phyloP scores from a whole-genome alignment of 2,113 vertebrate genomes.

The Eira barbara region DNA sequence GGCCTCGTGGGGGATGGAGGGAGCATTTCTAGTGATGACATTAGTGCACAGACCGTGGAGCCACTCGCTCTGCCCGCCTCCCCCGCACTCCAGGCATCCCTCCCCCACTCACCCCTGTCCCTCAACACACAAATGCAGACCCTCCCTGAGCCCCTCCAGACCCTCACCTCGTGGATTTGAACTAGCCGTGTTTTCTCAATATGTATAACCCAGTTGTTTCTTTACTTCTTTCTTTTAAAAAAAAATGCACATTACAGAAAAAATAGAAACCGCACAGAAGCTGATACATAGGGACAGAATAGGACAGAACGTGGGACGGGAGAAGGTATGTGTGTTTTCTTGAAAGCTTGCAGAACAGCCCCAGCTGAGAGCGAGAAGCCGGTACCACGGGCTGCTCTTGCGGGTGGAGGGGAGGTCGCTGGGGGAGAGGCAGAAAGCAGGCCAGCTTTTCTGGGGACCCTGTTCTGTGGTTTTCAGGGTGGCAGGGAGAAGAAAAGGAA shows the following conservation, averaged over 20 bases:
- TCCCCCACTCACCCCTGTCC: neutral
- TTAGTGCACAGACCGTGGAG: fast-evolving
- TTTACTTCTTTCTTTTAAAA: neutral
- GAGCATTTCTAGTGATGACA: neutral
- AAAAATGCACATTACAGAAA: neutral
- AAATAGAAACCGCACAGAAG: neutral
- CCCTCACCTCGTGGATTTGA: fast-evolving
- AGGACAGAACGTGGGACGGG: neutral
- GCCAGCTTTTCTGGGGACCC: fast-evolving
- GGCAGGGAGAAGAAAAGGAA: fast-evolving
- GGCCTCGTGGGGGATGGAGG: neutral
- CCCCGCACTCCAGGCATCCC: fast-evolving
- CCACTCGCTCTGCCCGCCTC: fast-evolving
- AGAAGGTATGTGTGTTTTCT: fast-evolving
- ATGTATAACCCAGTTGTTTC: neutral
- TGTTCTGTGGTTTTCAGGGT: neutral
- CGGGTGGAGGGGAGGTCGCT: fast-evolving
- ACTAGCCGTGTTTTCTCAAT: fast-evolving
- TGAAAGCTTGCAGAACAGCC: fast-evolving
- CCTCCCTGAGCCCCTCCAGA: neutral
- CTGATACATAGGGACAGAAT: fast-evolving
- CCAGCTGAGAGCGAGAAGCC: fast-evolving
- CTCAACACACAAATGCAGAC: neutral
- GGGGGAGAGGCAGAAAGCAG: too few relatives aligned
- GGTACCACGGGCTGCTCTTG: fast-evolving